Evolutionary conservation across 2,113 vertebrate species (phyloP).

Genomic region (Rhinogobius similis): DNA sequence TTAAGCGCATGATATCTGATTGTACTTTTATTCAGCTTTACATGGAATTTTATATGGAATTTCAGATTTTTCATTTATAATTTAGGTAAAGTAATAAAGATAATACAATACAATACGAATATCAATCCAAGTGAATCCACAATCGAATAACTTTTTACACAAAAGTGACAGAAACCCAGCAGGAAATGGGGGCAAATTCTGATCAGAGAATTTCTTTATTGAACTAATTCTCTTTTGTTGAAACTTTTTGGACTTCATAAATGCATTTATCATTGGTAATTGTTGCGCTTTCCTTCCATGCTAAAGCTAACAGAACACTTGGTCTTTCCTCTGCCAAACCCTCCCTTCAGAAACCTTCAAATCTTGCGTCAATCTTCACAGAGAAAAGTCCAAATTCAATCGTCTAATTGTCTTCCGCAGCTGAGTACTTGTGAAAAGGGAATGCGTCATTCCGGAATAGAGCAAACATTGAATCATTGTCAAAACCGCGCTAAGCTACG

Average conservation of each 20-base stretch:
- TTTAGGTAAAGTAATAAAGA: too few species aligned
- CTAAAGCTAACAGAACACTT: conserved; percentile 43
- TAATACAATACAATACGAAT: too few species aligned
- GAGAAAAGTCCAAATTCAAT: conserved; percentile 30
- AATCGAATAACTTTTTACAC: neutral
- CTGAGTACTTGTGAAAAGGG: conserved; percentile 29
- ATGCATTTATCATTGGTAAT: neutral
- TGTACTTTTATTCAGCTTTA: too few species aligned
- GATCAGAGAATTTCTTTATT: neutral
- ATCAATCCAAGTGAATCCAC: too few species aligned
- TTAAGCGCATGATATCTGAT: too few species aligned
- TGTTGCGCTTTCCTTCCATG: neutral
- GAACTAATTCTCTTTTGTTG: neutral
- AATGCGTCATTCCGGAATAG: conserved; percentile 50
- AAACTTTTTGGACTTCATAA: neutral
- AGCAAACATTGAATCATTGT: conserved; percentile 72
- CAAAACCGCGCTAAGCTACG: conserved; percentile 65
- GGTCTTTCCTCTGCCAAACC: conserved; percentile 28
- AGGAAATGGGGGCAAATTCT: neutral
- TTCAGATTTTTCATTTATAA: too few species aligned
- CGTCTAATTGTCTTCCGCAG: conserved; percentile 27
- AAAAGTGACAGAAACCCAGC: neutral
- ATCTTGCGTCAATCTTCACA: conserved; percentile 11
- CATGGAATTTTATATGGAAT: too few species aligned
- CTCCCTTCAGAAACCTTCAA: conserved; percentile 26